Evolutionary conservation across 2,888 invertebrate genomes (phyloP).

Genomic region (Habroteleia sp.): DNA sequence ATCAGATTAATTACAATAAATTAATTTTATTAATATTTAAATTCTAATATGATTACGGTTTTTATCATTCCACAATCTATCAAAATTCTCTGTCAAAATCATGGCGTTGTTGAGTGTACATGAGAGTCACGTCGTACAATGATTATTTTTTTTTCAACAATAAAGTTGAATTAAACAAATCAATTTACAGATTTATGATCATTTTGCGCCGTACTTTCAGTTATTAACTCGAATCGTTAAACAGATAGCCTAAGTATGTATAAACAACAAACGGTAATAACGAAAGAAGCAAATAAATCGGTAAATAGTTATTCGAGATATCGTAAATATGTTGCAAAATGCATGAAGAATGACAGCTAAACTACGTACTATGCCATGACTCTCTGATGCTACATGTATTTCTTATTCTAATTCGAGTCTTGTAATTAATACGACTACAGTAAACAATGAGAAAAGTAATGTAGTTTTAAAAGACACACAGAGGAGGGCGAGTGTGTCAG

Average conservation of each 20-base stretch:
- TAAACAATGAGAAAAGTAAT: conserved; percentile 6
- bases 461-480: conserved; percentile 20
- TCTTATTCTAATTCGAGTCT: conserved; percentile 18
- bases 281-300: conserved; percentile 18
- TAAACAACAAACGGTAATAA: conserved; percentile 11
- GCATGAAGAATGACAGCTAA: conserved; percentile 72
- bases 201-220: not conserved
- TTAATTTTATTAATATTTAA: too few relatives aligned
- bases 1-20: too few relatives aligned
- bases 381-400: conserved; percentile 50
- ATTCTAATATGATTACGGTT: too few relatives aligned
- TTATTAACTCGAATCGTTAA: not conserved
- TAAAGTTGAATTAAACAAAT: too few relatives aligned
- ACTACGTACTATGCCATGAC: conserved; percentile 70
- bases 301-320: conserved; percentile 27
- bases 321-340: conserved; percentile 73
- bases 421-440: too few relatives aligned
- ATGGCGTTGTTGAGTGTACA: not conserved
- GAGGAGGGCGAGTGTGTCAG: conserved; percentile 50
- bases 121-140: not conserved
- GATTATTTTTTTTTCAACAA: too few relatives aligned
- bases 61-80: conserved; percentile 10
- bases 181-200: too few relatives aligned
- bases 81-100: conserved; percentile 10
- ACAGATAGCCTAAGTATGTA: not conserved